phyloP scores from a whole-genome alignment of 2,888 invertebrate species.

The Polyploca ridens region DNA sequence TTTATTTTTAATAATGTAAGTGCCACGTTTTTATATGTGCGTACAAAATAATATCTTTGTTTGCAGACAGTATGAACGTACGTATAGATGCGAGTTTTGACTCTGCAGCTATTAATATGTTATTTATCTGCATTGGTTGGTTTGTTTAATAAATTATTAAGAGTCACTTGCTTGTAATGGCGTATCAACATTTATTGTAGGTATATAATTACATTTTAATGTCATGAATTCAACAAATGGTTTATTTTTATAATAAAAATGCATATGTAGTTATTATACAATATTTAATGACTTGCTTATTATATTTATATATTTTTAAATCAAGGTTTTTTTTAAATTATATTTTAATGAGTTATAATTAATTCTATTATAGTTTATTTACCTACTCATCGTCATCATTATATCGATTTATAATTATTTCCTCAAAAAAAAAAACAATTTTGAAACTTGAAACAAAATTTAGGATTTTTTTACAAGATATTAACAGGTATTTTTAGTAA shows the following conservation, averaged over 20 bases:
- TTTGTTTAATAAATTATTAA: constrained; percentile 3
- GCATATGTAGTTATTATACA: no score
- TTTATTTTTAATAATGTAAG: background rate
- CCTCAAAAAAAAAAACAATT: no score
- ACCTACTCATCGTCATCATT: no score
- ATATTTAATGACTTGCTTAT: no score
- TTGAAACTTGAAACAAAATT: no score
- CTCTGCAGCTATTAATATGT: background rate
- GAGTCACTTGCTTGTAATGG: background rate
- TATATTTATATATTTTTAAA: no score
- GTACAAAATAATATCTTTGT: background rate
- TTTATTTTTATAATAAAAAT: no score
- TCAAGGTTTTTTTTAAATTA: no score
- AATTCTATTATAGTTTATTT: no score
- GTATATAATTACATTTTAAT: background rate
- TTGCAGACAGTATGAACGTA: background rate
- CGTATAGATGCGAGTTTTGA: background rate
- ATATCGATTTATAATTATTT: no score
- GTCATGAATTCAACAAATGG: background rate
- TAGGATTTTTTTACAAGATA: no score
- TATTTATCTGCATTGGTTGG: constrained; percentile 4
- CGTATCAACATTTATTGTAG: background rate
- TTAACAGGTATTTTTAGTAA: background rate
- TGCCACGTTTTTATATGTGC: background rate
- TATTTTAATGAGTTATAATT: no score